These are phyloP conservation scores for Goniozus legneri DNA, from an alignment of 1,140 invertebrate species.

Conservation along the genomic window DNA sequence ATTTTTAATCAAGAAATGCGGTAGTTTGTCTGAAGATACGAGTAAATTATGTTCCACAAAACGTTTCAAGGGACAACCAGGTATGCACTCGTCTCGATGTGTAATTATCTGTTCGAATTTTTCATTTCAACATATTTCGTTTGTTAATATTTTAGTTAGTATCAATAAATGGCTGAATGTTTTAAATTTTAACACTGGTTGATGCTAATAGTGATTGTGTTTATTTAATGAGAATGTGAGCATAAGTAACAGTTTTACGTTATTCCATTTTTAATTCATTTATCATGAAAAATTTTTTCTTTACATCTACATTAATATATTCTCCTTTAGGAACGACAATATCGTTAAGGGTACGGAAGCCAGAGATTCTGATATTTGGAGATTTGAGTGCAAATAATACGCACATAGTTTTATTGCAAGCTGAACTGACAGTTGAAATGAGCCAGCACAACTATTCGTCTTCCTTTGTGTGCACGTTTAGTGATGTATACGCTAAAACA, in stretches of 20 bases:
- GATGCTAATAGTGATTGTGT: too few species aligned
- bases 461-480: conserved; percentile 63
- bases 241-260: not conserved
- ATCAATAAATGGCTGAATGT: too few species aligned
- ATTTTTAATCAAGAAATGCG: conserved; percentile 24
- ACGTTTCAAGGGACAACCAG: conserved; percentile 30
- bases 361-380: conserved; percentile 75
- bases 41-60: conserved; percentile 21
- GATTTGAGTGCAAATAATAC: conserved; percentile 65
- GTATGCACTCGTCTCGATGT: conserved; percentile 12
- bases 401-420: conserved; percentile 70
- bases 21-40: conserved; percentile 2
- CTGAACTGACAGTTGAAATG: conserved; percentile 73
- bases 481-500: conserved; percentile 62
- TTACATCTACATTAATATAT: conserved; percentile 1
- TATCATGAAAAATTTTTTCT: conserved; percentile 23
- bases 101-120: not conserved
- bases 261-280: not conserved
- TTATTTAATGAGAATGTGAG: too few species aligned
- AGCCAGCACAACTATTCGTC: conserved; percentile 64
- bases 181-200: too few species aligned
- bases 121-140: conserved; percentile 12
- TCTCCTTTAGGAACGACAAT: conserved; percentile 59
- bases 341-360: conserved; percentile 69
- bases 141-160: too few species aligned